Conservation (phyloP, 2,888 invertebrate species). For the Alentia gelatinosa region DNA sequence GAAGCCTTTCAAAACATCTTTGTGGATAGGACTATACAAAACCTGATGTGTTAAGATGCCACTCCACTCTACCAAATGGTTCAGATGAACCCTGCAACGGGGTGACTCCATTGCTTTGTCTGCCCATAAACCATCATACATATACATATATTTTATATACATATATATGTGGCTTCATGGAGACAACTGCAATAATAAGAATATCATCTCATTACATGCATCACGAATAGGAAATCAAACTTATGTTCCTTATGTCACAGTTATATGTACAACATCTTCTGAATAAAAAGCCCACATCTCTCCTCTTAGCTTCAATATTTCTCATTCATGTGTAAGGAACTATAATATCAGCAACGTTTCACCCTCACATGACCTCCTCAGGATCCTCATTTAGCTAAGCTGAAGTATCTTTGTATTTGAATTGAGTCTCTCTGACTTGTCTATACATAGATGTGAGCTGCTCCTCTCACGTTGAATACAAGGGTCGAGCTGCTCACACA, state of each 20-base stretch:
- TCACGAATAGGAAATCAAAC: slow-evolving; percentile 14
- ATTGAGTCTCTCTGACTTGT: neutral
- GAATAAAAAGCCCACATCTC: slow-evolving; percentile 15
- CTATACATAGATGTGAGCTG: neutral
- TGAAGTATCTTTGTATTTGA: neutral
- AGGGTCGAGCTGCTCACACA: neutral
- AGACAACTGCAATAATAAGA: neutral
- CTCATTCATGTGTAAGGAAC: neutral
- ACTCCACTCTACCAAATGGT: neutral
- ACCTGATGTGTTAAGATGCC: neutral
- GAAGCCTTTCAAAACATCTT: neutral
- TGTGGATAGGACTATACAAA: neutral
- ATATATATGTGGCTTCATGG: neutral
- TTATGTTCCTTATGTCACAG: neutral
- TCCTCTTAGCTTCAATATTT: neutral
- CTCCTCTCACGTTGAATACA: neutral
- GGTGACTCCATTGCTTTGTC: neutral
- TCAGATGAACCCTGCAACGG: neutral
- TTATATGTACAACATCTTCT: slow-evolving; percentile 21
- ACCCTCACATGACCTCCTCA: neutral
- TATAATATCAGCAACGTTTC: neutral
- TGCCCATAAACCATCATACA: neutral
- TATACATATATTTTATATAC: neutral
- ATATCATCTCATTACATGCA: neutral
- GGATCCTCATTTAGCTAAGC: neutral